phyloP scores from a whole-genome alignment of 2,888 invertebrate species.

The Pollenia amentaria region DNA sequence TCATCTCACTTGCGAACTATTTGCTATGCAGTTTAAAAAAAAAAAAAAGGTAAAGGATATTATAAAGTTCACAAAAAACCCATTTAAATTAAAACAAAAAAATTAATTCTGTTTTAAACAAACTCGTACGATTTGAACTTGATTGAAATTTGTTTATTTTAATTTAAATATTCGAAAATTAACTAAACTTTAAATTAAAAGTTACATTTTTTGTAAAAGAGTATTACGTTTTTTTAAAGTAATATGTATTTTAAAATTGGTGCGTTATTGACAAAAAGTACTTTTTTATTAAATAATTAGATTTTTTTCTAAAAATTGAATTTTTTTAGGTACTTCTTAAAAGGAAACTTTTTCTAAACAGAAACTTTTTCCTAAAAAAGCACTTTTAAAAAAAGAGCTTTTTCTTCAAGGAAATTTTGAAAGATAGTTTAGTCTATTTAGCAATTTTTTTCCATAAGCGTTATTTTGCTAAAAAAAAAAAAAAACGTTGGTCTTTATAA shows the following conservation, averaged over 20 bases:
- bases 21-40: not conserved
- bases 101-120: not conserved
- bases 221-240: not conserved
- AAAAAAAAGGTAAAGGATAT: not conserved
- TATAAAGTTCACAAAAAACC: not conserved
- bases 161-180: not conserved
- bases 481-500: not conserved
- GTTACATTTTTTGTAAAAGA: not conserved
- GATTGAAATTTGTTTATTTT: conserved; percentile 12
- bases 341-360: not conserved
- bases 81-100: conserved; percentile 34
- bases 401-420: not conserved
- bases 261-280: not conserved
- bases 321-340: no score
- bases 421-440: no score
- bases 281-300: not conserved
- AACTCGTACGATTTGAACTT: conserved; percentile 39
- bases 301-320: not conserved
- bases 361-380: not conserved
- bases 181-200: not conserved
- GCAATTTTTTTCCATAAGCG: no score
- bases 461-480: no score
- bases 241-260: not conserved
- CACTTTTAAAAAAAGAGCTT: not conserved
- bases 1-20: not conserved